These are phyloP conservation scores for Dipodomys spectabilis DNA, from an alignment of 2,113 vertebrate species.

Conservation along the genomic window DNA sequence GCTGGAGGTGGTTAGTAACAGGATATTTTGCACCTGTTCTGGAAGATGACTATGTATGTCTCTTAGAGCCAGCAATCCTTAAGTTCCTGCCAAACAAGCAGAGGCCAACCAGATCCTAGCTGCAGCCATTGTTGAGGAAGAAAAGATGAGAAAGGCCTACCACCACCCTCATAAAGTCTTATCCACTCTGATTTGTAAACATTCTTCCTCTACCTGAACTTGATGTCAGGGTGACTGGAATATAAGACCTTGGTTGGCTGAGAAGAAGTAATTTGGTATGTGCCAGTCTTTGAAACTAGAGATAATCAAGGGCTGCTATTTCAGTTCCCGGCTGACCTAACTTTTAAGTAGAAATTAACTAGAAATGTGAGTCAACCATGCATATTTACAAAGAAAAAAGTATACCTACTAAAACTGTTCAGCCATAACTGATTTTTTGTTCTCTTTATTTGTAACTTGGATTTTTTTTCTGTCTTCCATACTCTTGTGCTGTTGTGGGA, in stretches of 20 bases:
- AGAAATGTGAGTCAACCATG: neutral
- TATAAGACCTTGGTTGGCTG: conserved; percentile 33
- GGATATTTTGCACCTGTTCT: neutral
- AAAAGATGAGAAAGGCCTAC: neutral
- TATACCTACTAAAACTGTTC: conserved; percentile 20
- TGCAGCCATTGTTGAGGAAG: neutral
- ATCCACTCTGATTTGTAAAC: neutral
- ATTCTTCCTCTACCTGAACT: neutral
- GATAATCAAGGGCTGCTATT: conserved; percentile 40
- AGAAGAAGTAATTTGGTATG: neutral
- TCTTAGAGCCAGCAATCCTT: neutral
- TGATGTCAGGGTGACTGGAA: conserved; percentile 22
- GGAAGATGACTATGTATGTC: neutral
- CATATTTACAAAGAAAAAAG: neutral
- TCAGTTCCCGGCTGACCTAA: conserved; percentile 52
- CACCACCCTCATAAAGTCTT: neutral
- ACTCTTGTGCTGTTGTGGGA: neutral
- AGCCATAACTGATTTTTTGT: neutral
- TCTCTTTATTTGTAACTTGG: conserved; percentile 27
- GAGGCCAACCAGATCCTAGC: neutral
- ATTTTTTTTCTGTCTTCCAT: neutral
- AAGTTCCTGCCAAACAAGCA: conserved; percentile 13
- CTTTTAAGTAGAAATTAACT: conserved; percentile 48
- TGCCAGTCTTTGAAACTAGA: conserved; percentile 7
- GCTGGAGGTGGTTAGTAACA: neutral